These are phyloP conservation scores for Neodiprion lecontei DNA, from an alignment of 1,140 invertebrate species.

Conservation along the genomic window DNA sequence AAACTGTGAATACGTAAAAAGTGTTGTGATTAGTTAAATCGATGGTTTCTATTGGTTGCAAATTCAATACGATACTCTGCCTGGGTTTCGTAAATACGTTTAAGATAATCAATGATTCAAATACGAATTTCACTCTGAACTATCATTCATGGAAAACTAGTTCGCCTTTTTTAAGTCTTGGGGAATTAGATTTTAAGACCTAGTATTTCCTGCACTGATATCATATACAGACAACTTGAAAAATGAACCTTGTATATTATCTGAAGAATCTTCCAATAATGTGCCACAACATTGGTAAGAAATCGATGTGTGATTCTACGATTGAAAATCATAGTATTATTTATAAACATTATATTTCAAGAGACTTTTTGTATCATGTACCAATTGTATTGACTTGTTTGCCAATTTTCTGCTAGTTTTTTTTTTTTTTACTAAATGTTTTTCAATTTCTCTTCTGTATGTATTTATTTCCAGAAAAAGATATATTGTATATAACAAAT, in stretches of 20 bases:
- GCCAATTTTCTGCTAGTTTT: not conserved
- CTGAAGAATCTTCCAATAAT: not conserved
- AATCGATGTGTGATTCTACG: no score
- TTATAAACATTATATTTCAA: not conserved
- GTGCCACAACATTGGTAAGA: not conserved
- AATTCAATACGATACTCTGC: no score
- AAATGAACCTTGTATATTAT: not conserved
- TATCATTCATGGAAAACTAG: no score
- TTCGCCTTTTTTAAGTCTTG: no score
- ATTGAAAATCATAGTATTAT: not conserved
- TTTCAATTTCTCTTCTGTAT: not conserved
- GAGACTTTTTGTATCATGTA: not conserved
- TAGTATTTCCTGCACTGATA: conserved; percentile 1
- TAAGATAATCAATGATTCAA: no score
- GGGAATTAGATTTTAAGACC: not conserved
- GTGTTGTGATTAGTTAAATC: no score
- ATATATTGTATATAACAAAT: conserved; percentile 1
- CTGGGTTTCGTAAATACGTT: no score
- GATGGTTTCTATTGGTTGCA: no score
- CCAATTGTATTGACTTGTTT: no score
- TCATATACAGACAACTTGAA: not conserved
- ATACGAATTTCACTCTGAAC: no score
- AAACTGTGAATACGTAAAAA: no score
- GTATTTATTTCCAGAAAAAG: not conserved
- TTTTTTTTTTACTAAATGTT: not conserved